These are phyloP conservation scores for Sarcoramphus papa DNA, from an alignment of 2,797 vertebrate species.

Conservation along the genomic window DNA sequence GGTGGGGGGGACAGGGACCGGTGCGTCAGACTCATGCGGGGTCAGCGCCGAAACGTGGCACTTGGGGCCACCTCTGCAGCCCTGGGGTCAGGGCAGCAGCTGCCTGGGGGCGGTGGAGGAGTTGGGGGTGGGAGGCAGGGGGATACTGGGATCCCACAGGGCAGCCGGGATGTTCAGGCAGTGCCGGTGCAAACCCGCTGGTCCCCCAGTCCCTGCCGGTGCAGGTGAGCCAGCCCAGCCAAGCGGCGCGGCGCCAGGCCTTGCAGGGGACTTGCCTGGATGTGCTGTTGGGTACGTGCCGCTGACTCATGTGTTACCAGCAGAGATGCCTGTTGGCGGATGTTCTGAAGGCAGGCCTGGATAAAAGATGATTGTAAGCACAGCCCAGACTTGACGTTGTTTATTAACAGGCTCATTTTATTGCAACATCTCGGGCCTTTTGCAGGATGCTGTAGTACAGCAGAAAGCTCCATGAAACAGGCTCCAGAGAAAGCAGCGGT, in stretches of 20 bases:
- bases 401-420: background rate
- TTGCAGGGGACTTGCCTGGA: background rate
- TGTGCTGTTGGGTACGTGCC: rapidly evolving
- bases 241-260: rapidly evolving
- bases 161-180: background rate
- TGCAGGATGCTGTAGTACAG: background rate
- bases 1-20: background rate
- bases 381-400: background rate
- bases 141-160: rapidly evolving
- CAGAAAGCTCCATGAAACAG: background rate
- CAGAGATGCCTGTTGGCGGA: background rate
- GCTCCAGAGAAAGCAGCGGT: rapidly evolving
- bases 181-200: rapidly evolving
- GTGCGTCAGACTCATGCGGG: rapidly evolving
- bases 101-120: background rate
- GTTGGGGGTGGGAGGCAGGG: background rate
- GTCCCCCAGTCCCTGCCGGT: background rate
- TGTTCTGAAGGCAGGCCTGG: background rate
- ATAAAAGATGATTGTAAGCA: background rate
- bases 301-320: background rate
- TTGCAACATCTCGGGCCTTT: background rate
- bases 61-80: background rate
- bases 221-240: background rate
- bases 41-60: rapidly evolving
- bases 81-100: rapidly evolving